Evolutionary conservation across 2,797 vertebrate species (phyloP), one percentile per base, ranked within the genome.

Genomic region (Aselliscus stoliczkanus): DNA sequence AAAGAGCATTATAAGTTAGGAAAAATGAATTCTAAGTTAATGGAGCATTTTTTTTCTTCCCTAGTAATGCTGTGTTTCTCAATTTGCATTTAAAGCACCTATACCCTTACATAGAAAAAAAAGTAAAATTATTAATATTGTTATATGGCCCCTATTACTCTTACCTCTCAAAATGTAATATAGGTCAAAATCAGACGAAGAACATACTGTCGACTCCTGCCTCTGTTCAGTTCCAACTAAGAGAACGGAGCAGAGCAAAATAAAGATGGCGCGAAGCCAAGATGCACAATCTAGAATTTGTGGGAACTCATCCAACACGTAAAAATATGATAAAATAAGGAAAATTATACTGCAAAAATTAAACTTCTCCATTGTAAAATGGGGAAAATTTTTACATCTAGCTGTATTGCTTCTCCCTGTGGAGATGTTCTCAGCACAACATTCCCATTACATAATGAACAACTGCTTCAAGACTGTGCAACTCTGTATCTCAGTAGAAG

Each of bases 391-490:
- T 94, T 95, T 93, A 83, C 47, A 73, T 94, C 81, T 70, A n/a
- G 77, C 81, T 95, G 4, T 75, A 90, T 72, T 42, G 56, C 79
- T 47, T 96, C 77, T 96, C 96, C 94, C 96, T 25, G 31, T 92
- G 86, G 96, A 93, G 95, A 83, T 92, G 52, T 97, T 95, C 64
- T 94, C 92, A 97, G 93, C 50, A 92, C 92, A 88, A 92, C 88
- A 73, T 96, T 97, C 81, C 89, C 75, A 84, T 97, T 96, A 96
- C 70, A 92, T 97, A 97, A 97, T 88, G 90, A 96, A 64, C 85
- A 88, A 31, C 88, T 92, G 77, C 76, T 97, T 96, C 92, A 96
- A 95, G 90, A 96, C 69, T 72, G 77, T 85, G 90, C 87, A 93
- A 47, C 76, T 80, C 64, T 94, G 27, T 83, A 34, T 92, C 87